Base-by-base conservation (phyloP, 2,888 invertebrate genomes). In the Epicampocera succincta region DNA sequence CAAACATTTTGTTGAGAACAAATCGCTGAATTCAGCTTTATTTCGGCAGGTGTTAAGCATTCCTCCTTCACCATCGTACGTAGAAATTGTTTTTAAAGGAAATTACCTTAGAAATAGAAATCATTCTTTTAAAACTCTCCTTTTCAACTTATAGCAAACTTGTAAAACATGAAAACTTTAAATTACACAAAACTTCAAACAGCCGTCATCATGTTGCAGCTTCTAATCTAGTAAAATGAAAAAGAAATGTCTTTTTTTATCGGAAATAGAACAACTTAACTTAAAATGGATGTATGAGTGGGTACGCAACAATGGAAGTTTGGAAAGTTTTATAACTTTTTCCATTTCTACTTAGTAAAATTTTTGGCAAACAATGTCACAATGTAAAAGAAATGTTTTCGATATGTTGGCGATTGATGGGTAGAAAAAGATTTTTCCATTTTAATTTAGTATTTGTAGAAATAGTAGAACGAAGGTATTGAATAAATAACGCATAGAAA, bases 141-240 rank as follows among this genome's bases (percentile, higher is more conserved):
- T 71, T 25, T 25, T 25, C 2, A 25, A 25, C 25, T 25, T 25
- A 25, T 5, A 25, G 25, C 5, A 25, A 25, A 25, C 25, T 25
- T 25, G 73, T 65, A 80, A 76, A 66, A 66, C 56, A 68, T 75
- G 44, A 56, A 76, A 80, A 80, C 66, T 80, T 72, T 17, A 76
- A 76, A 76, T 56, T 76, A 48, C 61, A 66, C 50, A 61, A 72
- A 76, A 72, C 72, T 76, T 40, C 33, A 72, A 72, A 66, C 54
- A 76, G 56, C 66, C 68, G 66, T 76, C 72, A 76, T 61, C 68
- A 76, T 71, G 61, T 40, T 54, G 61, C 38, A 69, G 54, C 46
- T 76, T 72, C 46, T 58, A 63, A 69, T 6, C 58, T 21, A 74
- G 44, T 4, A 52, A 63, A 54, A 13, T 6, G 48, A 60, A n/a